phyloP scores from a whole-genome alignment of 2,113 vertebrate genomes.

The Plotosus lineatus region DNA sequence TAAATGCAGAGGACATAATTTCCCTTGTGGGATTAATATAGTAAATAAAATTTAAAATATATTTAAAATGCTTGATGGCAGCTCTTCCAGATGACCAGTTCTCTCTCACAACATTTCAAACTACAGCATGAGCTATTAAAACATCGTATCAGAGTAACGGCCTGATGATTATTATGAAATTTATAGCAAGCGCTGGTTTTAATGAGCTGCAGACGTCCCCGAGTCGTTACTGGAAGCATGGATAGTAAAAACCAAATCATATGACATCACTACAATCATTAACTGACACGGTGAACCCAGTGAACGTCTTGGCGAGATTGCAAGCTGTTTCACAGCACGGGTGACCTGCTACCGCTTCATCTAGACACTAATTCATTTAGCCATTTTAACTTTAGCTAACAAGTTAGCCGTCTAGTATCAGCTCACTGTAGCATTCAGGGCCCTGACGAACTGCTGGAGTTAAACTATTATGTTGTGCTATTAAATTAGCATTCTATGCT shows the following conservation, averaged over 20 bases:
- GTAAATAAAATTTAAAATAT: no score
- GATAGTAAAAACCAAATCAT: not conserved
- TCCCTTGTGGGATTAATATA: no score
- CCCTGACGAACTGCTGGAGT: not conserved
- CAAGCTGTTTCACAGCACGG: not conserved
- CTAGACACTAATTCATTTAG: not conserved
- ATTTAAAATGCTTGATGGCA: slow-evolving; percentile 32
- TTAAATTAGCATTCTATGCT: not conserved
- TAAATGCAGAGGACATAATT: no score
- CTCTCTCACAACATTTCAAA: slow-evolving; percentile 25
- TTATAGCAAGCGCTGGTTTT: slow-evolving; percentile 4
- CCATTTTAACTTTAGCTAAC: not conserved
- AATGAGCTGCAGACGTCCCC: not conserved
- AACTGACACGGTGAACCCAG: not conserved
- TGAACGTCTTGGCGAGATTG: not conserved
- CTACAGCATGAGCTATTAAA: slow-evolving; percentile 1
- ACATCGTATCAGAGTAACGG: not conserved
- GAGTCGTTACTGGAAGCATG: not conserved
- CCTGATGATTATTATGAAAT: not conserved
- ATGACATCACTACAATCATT: not conserved
- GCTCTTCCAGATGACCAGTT: slow-evolving; percentile 6
- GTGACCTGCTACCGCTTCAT: no score
- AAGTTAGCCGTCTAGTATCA: not conserved
- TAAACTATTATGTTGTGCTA: not conserved
- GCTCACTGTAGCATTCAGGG: not conserved